Evolutionary conservation across 2,113 vertebrate species (phyloP), one percentile per base, ranked within the genome.

Genomic region (Falcunculus frontatus): DNA sequence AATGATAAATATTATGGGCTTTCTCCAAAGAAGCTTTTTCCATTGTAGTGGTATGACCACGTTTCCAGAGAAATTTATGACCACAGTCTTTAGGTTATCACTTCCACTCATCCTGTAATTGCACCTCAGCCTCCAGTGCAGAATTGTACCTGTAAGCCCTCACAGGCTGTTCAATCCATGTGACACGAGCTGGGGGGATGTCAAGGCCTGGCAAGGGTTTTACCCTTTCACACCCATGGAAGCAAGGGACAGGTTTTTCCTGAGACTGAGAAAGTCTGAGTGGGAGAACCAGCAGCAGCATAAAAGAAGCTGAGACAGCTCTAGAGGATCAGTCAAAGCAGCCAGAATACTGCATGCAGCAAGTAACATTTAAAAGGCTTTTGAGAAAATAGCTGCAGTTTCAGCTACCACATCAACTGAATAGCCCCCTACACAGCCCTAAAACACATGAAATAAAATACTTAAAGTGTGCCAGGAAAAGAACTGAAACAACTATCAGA

Each of bases 321-420:
- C 63, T 72, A 89, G 63, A 42, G 21, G 59, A 39, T 84, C 72
- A 85, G 79, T 49, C 57, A 83, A 76, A 85, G 50, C 62, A 90
- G 44, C 59, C 87, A 91, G 55, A 30, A 49, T 53, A 57, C 55
- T 55, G 59, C 22, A 39, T 37, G 52, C 42, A 78, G 77, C 69
- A 96, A 89, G 79, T 11, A 90, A 57, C 59, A 19, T 84, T 93
- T 93, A 92, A 88, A 96, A 83, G 26, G 46, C 55, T 94, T 92
- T 93, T 88, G 83, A 88, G 79, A 86, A 96, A 95, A 92, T 83
- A 88, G 33, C 55, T 95, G 92, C 88, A 86, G 85, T 92, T 96
- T 94, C 85, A 86, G 64, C 69, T 86, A 74, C 53, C 41, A 55
- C 39, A 67, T 90, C 72, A 78, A 67, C 15, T 55, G 47, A 95